Percentiles rank a stretch among this genome's conserved stretches.
These are phyloP conservation scores for Notamacropus eugenii DNA, from an alignment of 2,797 vertebrate species.

Conservation along the genomic window DNA sequence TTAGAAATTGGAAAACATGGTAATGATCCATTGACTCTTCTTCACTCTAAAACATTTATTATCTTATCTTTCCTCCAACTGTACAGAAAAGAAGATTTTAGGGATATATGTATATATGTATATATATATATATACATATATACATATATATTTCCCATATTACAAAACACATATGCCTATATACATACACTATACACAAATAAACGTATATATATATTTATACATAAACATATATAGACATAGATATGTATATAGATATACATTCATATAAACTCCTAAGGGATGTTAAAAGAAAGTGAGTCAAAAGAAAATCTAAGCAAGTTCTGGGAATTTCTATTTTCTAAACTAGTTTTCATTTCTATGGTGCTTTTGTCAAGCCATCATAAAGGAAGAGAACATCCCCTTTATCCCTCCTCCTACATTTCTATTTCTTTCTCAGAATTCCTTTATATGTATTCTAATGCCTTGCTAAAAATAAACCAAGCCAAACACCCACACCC, in stretches of 20 bases:
- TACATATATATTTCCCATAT: not conserved
- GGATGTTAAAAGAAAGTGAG: not conserved
- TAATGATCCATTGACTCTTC: not conserved
- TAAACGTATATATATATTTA: not conserved
- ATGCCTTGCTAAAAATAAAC: constrained; percentile 4
- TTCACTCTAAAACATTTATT: not conserved
- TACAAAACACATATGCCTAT: not conserved
- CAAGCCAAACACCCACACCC: not conserved
- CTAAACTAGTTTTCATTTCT: not conserved
- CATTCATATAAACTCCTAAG: not conserved
- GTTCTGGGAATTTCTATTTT: not conserved
- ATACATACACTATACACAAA: not conserved
- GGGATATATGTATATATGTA: too few species aligned
- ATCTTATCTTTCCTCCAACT: not conserved
- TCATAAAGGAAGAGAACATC: not conserved
- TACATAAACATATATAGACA: not conserved
- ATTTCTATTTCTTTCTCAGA: not conserved
- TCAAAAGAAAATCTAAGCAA: not conserved
- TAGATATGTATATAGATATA: not conserved
- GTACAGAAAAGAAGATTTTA: not conserved
- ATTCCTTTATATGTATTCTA: not conserved
- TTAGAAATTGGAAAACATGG: not conserved
- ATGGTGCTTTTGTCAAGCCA: not conserved
- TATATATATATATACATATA: too few species aligned
- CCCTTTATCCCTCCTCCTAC: not conserved